phyloP scores from a whole-genome alignment of 2,888 invertebrate genomes.

The Danaus chrysippus region DNA sequence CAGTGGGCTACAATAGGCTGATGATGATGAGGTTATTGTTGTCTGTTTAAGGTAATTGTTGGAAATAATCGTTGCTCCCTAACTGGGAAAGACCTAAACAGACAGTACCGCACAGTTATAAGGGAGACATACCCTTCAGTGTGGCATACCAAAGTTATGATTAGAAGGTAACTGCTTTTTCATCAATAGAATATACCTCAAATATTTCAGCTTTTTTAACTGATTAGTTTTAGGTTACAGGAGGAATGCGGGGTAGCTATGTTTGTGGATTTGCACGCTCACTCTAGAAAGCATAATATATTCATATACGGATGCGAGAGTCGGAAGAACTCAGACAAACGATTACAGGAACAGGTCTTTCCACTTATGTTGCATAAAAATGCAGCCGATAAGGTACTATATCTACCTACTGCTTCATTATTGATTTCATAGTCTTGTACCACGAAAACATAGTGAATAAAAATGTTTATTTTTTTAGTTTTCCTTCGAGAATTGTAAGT shows the following conservation, averaged over 20 bases:
- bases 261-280: conserved; percentile 96
- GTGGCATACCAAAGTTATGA: conserved; percentile 95
- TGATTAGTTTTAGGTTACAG: conserved; percentile 80
- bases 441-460: background rate
- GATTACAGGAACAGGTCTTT: conserved; percentile 94
- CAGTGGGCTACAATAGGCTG: no score
- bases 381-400: conserved; percentile 92
- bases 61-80: conserved; percentile 94
- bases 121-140: conserved; percentile 95
- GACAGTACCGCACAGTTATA: conserved; percentile 95
- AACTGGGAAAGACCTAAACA: conserved; percentile 95
- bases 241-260: conserved; percentile 94
- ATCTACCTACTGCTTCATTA: background rate
- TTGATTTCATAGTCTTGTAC: background rate
- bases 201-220: conserved; percentile 15
- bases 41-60: conserved; percentile 82
- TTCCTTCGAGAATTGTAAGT: conserved; percentile 96
- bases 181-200: background rate
- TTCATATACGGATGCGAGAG: conserved; percentile 98
- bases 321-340: conserved; percentile 86
- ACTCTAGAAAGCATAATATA: conserved; percentile 96
- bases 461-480: conserved; percentile 80
- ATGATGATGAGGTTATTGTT: no score
- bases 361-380: conserved; percentile 96
- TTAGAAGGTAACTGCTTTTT: conserved; percentile 80